A percentile compares a stretch with the other conserved stretches of the same genome.
Evolutionary conservation across 2,888 invertebrate species (phyloP).

Genomic region (Teinopalpus imperialis): DNA sequence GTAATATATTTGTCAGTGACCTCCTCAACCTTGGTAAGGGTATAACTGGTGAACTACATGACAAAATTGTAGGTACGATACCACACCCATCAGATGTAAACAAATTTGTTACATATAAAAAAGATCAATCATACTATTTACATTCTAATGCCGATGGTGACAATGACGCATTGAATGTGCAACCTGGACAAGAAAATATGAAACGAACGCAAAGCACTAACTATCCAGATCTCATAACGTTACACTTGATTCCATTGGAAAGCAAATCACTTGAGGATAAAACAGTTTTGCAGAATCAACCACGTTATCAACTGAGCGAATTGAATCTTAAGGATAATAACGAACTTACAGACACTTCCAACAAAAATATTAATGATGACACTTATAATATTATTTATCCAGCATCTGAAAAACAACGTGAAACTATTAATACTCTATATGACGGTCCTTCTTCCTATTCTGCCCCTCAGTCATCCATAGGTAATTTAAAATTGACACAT

Average conservation of each 20-base stretch:
- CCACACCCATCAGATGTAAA: constrained; percentile 63
- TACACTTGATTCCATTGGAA: constrained; percentile 16
- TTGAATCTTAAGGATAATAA: not conserved
- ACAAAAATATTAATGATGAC: constrained; percentile 4
- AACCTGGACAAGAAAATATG: constrained; percentile 34
- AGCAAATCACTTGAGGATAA: not conserved
- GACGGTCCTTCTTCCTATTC: constrained; percentile 71
- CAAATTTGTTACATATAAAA: constrained; percentile 65
- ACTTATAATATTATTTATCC: constrained; percentile 37
- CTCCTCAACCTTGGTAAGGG: constrained; percentile 53
- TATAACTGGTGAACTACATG: constrained; percentile 66
- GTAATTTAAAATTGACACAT: constrained; percentile 49
- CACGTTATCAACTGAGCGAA: constrained; percentile 7
- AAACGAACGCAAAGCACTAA: constrained; percentile 36
- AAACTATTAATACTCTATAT: constrained; percentile 48
- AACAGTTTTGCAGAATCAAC: not conserved
- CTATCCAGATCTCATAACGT: constrained; percentile 30
- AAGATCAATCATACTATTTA: constrained; percentile 67
- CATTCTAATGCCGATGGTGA: constrained; percentile 56
- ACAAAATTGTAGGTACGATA: constrained; percentile 68
- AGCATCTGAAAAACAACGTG: constrained; percentile 39
- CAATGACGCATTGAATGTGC: constrained; percentile 15
- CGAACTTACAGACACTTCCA: not conserved
- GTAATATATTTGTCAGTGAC: constrained; percentile 39
- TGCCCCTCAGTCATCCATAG: constrained; percentile 66